Evolutionary conservation across 2,797 vertebrate genomes (phyloP).

Genomic region (Harpagifer antarcticus): DNA sequence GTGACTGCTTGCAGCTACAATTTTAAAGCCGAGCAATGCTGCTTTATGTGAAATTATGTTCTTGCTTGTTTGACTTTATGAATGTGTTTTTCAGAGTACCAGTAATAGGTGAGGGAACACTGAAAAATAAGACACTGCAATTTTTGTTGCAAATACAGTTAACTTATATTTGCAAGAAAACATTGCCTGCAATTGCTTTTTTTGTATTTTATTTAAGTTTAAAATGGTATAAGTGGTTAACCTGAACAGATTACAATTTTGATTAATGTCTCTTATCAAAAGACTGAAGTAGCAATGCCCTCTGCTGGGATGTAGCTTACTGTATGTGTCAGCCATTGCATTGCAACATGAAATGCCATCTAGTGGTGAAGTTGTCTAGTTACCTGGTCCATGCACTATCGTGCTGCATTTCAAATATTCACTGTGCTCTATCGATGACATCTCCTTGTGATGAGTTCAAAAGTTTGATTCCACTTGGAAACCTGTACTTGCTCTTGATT

Average conservation of each 20-base stretch:
- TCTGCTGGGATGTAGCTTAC: constrained; percentile 21
- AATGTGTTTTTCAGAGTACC: constrained; percentile 28
- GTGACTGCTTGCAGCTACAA: constrained; percentile 37
- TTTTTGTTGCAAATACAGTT: constrained; percentile 27
- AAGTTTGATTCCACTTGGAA: constrained; percentile 23
- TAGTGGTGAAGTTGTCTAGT: constrained; percentile 39
- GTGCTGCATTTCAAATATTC: constrained; percentile 14
- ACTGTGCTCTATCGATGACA: constrained; percentile 5
- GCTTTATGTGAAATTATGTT: constrained; percentile 55
- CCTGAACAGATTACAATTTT: constrained; percentile 10
- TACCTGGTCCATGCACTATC: not conserved
- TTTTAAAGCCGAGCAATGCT: constrained; percentile 52
- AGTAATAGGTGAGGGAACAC: constrained; percentile 9
- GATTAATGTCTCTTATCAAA: constrained; percentile 17
- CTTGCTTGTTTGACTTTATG: constrained; percentile 43
- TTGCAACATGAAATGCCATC: constrained; percentile 28
- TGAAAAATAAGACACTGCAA: constrained; percentile 27
- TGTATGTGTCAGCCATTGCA: constrained; percentile 11
- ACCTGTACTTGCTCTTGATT: constrained; percentile 1
- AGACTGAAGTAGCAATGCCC: constrained; percentile 11
- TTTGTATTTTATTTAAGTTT: not conserved
- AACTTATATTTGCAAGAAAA: constrained; percentile 7
- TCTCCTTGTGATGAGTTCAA: constrained; percentile 2
- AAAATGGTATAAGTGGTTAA: constrained; percentile 9
- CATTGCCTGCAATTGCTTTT: no score